Base-by-base conservation (phyloP, 2,888 invertebrate species). In the Tipula confusa region DNA sequence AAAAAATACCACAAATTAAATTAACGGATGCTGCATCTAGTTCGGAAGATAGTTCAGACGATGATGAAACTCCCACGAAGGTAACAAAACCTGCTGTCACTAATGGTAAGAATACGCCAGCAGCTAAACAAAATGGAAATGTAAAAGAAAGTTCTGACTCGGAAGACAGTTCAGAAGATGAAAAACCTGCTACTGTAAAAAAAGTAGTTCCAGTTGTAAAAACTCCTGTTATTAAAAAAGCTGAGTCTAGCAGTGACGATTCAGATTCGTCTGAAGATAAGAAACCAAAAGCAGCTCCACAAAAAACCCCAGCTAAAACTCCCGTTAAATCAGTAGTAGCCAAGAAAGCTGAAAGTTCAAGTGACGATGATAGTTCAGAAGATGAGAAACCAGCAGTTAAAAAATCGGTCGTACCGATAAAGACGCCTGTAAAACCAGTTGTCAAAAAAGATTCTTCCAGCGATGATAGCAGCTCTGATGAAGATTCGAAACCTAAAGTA, bases 161-260 rank as follows among this genome's bases (percentile, higher is more conserved):
- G 83, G 89, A 90, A 38, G 88, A 89, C 82, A 87, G 87, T 84
- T 87, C 87, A n/a, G 88, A 87, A 24, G 87, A 88, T n/a, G 87
- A 88, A 43, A 85, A 86, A 82, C 85, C 86, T 7, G 84, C 84
- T 31, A n/a, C n/a, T n/a, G 38, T 24, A 18, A 83, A 84, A 85
- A 85, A 83, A 85, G n/a, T 80, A 7, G 82, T 81, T 11, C 48
- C 83, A 83, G 2, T 83, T 1, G 7, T 24, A 1, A 64, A 64
- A 31, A 83, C 83, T 36, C 83, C 83, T 15, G 15, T 33, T 0
- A 82, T 18, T 85, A 85, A 43, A 84, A 87, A 84, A 38, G 36
- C 43, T 82, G 64, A 79, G 7, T 38, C 33, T 38, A 82, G 82
- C 24, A 79, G 79, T 64, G 87, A 87, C 81, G 86, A 86, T 82